Evolutionary conservation across 2,797 vertebrate genomes (phyloP).

Genomic region (Iguana delicatissima): DNA sequence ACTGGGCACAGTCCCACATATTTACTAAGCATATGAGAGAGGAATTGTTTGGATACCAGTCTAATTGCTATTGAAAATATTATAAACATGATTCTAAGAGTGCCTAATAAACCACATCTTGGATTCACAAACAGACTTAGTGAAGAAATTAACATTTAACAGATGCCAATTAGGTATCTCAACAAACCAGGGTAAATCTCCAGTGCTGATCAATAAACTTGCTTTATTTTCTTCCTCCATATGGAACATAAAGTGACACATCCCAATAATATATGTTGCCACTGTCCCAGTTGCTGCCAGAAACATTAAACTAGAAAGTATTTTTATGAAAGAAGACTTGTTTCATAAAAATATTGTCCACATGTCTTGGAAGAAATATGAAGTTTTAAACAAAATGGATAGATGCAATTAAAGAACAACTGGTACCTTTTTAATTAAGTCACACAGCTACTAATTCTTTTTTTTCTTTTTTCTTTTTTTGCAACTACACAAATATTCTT

Average conservation of each 20-base stretch:
- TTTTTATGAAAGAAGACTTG: constrained; percentile 37
- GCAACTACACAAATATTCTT: constrained; percentile 20
- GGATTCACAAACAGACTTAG: not conserved
- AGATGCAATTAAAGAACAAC: constrained; percentile 58
- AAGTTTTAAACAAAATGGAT: constrained; percentile 55
- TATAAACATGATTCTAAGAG: not conserved
- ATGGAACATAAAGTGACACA: constrained; percentile 48
- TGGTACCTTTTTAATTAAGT: constrained; percentile 57
- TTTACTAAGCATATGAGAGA: not conserved
- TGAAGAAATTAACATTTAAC: not conserved
- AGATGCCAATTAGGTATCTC: constrained; percentile 46
- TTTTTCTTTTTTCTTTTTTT: constrained; percentile 12
- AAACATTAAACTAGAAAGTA: constrained; percentile 41
- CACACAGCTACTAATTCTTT: constrained; percentile 39
- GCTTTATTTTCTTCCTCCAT: constrained; percentile 41
- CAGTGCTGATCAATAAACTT: constrained; percentile 43
- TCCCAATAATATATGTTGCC: constrained; percentile 43
- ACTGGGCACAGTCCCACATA: not conserved
- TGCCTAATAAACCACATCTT: not conserved
- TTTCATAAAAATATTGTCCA: constrained; percentile 41
- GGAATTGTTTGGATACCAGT: not conserved
- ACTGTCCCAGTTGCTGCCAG: constrained; percentile 39
- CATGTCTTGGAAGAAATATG: constrained; percentile 34
- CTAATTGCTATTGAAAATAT: not conserved
- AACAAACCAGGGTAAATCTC: constrained; percentile 1